Conservation (phyloP, 2,113 vertebrate species). For the Cathartes aura region DNA sequence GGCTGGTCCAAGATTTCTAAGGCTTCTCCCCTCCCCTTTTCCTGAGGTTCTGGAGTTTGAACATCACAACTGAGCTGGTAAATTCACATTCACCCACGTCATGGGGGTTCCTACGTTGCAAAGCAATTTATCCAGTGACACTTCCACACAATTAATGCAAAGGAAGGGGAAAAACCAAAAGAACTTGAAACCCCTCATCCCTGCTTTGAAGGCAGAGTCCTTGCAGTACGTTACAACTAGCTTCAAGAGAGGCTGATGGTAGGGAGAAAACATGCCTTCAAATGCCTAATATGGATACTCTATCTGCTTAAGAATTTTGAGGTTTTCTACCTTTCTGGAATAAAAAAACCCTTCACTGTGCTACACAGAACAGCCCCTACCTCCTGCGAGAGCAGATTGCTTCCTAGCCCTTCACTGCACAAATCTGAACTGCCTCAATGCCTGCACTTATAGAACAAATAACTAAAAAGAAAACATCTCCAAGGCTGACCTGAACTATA, state of each 20-base stretch:
- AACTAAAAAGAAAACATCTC: neutral
- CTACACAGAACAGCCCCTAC: neutral
- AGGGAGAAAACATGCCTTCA: neutral
- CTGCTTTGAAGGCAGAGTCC: neutral
- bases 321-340: neutral
- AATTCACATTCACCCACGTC: neutral
- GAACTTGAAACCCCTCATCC: neutral
- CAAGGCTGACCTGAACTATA: neutral
- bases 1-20: neutral
- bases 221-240: neutral
- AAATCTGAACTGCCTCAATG: neutral
- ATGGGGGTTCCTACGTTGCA: neutral
- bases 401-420: neutral
- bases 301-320: neutral
- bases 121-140: neutral
- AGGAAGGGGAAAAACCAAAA: neutral
- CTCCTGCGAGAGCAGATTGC: rapidly evolving
- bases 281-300: neutral
- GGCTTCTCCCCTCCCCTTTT: neutral
- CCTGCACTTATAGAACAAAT: neutral
- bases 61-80: neutral
- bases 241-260: neutral
- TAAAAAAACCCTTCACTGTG: neutral
- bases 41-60: neutral
- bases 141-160: neutral